A percentile compares a stretch with the other conserved stretches of the same genome.
These are phyloP conservation scores for Clivina fossor DNA, from an alignment of 2,888 invertebrate species.

Conservation along the genomic window DNA sequence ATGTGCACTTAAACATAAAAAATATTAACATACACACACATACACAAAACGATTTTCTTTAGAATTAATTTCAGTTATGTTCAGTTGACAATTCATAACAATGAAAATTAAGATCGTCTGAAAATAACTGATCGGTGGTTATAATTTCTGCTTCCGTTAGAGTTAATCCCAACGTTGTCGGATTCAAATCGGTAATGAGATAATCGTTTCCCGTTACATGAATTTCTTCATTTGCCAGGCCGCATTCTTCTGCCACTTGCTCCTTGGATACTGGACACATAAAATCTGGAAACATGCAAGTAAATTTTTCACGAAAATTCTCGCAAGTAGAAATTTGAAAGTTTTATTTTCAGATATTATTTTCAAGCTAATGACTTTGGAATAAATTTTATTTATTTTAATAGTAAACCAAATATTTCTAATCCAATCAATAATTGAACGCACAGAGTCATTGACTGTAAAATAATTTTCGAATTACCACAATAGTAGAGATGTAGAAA, in stretches of 20 bases:
- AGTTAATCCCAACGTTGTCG: conserved; percentile 56
- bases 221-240: conserved; percentile 56
- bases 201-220: conserved; percentile 50
- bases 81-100: conserved; percentile 55
- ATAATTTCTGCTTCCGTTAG: conserved; percentile 57
- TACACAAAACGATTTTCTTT: too few relatives aligned
- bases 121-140: conserved; percentile 55
- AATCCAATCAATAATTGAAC: too few relatives aligned
- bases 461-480: too few relatives aligned
- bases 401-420: too few relatives aligned
- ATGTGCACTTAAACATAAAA: conserved; percentile 23
- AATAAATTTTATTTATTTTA: too few relatives aligned
- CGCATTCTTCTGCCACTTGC: conserved; percentile 76
- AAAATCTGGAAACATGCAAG: conserved; percentile 54
- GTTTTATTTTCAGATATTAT: too few relatives aligned
- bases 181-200: conserved; percentile 59
- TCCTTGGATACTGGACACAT: conserved; percentile 71
- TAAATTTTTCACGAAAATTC: too few relatives aligned
- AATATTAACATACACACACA: conserved; percentile 1
- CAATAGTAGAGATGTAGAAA: too few relatives aligned
- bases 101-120: conserved; percentile 57
- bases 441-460: too few relatives aligned
- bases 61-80: too few relatives aligned
- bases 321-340: too few relatives aligned
- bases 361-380: too few relatives aligned